phyloP scores from a whole-genome alignment of 2,797 vertebrate species.

The Macropus fuliginosus region DNA sequence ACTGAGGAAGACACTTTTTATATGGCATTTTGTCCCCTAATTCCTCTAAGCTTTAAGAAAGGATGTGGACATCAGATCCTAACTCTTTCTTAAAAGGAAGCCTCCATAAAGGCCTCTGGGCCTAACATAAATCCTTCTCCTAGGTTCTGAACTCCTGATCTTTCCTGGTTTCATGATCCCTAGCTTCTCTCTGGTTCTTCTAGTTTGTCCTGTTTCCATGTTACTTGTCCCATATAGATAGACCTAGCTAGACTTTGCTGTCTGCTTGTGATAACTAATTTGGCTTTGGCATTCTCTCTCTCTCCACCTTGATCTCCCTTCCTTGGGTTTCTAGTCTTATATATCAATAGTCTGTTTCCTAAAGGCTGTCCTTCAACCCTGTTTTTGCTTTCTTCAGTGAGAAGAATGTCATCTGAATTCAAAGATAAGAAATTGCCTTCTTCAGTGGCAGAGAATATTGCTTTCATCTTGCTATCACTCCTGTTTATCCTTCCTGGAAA shows the following conservation, averaged over 20 bases:
- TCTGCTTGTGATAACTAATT: neutral
- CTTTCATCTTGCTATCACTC: neutral
- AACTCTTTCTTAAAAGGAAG: neutral
- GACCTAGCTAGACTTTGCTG: neutral
- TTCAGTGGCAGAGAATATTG: neutral
- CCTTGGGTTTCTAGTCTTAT: neutral
- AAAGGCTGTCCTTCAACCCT: neutral
- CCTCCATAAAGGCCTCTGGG: neutral
- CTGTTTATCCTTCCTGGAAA: neutral
- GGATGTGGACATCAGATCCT: neutral
- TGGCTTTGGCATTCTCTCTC: neutral
- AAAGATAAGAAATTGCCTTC: neutral
- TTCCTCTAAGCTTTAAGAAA: neutral
- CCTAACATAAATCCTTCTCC: neutral
- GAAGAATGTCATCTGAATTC: neutral
- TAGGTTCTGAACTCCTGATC: neutral
- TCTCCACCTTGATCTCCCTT: neutral
- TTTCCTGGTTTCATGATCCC: neutral
- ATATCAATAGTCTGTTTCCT: neutral
- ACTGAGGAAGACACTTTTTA: neutral
- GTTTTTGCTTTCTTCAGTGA: neutral
- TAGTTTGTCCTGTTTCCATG: neutral
- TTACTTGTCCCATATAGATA: neutral
- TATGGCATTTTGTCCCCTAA: neutral
- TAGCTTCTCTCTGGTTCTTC: neutral